Base-by-base conservation (phyloP, 2,113 vertebrate species). In the Callorhinus ursinus region DNA sequence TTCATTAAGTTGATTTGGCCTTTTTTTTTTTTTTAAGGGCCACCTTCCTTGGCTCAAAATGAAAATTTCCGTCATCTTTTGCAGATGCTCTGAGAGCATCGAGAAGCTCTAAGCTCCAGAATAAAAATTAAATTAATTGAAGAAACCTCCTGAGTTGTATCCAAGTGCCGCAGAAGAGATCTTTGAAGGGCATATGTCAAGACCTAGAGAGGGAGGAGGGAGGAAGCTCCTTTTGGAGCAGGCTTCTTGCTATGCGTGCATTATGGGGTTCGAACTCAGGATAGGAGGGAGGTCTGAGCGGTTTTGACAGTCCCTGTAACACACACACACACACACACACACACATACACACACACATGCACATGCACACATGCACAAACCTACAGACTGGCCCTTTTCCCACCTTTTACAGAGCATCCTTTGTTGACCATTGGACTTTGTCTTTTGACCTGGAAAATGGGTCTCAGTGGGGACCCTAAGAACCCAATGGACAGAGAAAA, bases 111-210 rank as follows among this genome's bases (percentile, higher is more conserved):
- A 0, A 46, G 36, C 15, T 93, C 7, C 85, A 39, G 36, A n/a
- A 65, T 18, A 55, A 18, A 85, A n/a, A 49, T 84, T 15, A 31
- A 72, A 10, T 36, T 5, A 51, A 69, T 33, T 15, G 36, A 31
- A 10, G 55, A 28, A 22, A 3, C 3, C 5, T 67, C 33, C 24
- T 31, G 46, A 3, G 22, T 14, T 76, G 16, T 26, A 22, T 0
- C 49, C 36, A 36, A 10, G 57, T 0, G 0, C 24, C 61, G 10
- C 0, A 0, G 42, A 16, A 26, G 14, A 5, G 2, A 0, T 16
- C 18, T 31, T 1, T 39, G 39, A 10, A 18, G 81, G 53, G 33
- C 33, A 0, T 7, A 0, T 6, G 1, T 10, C 4, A 42, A 1
- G 42, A 19, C 24, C 1, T 2, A 36, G 24, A 22, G 6, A 4